phyloP scores from a whole-genome alignment of 2,797 vertebrate species.

The Crypturellus tataupa region DNA sequence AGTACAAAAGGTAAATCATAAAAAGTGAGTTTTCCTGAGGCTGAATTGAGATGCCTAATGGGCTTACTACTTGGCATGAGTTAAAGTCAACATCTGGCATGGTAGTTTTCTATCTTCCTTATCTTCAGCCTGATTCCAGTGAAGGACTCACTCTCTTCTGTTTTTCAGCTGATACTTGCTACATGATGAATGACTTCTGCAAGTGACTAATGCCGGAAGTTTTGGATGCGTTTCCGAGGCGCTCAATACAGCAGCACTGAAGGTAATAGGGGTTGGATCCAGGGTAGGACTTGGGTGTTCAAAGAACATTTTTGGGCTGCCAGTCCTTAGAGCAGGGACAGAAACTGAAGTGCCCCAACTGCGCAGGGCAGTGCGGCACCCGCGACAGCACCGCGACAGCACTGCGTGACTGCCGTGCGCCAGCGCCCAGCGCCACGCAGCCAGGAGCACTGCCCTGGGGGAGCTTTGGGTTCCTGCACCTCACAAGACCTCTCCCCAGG shows the following conservation, averaged over 20 bases:
- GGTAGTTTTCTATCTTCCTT: neutral
- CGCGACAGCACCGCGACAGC: neutral
- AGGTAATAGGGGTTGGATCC: neutral
- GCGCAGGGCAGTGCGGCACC: rapidly evolving
- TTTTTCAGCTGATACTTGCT: neutral
- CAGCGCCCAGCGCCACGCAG: neutral
- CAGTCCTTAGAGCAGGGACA: neutral
- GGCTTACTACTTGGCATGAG: neutral
- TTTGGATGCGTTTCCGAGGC: neutral
- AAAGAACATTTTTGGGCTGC: neutral
- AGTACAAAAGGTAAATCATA: neutral
- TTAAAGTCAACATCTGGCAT: neutral
- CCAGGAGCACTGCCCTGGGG: neutral
- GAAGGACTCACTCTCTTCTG: neutral
- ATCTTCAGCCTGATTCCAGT: neutral
- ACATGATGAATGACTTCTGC: neutral
- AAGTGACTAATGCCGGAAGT: neutral
- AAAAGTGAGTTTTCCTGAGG: neutral
- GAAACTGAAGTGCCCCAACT: neutral
- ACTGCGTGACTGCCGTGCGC: neutral
- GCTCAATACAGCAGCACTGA: neutral
- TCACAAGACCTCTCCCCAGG: neutral
- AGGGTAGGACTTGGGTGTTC: neutral
- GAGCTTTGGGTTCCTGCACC: neutral
- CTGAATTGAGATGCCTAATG: neutral